Conservation (phyloP, 2,113 vertebrate species). For the Odocoileus hemionus region DNA sequence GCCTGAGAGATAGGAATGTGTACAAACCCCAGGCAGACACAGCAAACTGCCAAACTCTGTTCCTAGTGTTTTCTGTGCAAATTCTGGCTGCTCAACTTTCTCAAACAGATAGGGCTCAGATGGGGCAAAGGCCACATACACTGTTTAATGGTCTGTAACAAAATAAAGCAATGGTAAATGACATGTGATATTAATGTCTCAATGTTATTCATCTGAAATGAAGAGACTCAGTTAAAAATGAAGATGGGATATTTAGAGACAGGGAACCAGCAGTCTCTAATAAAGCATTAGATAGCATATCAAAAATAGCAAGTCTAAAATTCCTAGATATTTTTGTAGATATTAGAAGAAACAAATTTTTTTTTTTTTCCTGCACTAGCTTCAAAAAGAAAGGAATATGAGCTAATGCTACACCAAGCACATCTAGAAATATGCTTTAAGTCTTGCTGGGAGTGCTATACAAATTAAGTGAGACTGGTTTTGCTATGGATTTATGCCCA, state of each 20-base stretch:
- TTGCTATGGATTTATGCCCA: background rate
- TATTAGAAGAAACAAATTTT: background rate
- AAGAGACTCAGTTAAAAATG: background rate
- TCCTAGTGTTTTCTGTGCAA: constrained; percentile 57
- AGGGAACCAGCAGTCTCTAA: background rate
- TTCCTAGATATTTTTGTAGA: background rate
- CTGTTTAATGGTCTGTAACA: background rate
- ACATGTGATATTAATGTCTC: background rate
- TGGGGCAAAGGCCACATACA: background rate
- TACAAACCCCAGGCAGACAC: constrained; percentile 30
- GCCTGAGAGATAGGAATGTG: constrained; percentile 26
- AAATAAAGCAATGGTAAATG: background rate
- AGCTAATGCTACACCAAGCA: background rate
- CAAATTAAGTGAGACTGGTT: constrained; percentile 29
- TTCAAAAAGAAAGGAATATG: background rate
- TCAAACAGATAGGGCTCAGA: constrained; percentile 14
- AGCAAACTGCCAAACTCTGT: constrained; percentile 45
- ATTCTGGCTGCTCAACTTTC: constrained; percentile 31
- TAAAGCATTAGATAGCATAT: background rate
- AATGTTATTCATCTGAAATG: background rate
- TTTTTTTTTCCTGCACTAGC: background rate
- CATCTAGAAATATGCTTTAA: background rate
- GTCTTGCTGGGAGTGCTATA: background rate
- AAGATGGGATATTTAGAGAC: background rate
- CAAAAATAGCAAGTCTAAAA: background rate